A percentile compares a stretch with the other conserved stretches of the same genome.
These are phyloP conservation scores for Cataglyphis livida DNA, from an alignment of 2,888 invertebrate genomes.

Conservation along the genomic window DNA sequence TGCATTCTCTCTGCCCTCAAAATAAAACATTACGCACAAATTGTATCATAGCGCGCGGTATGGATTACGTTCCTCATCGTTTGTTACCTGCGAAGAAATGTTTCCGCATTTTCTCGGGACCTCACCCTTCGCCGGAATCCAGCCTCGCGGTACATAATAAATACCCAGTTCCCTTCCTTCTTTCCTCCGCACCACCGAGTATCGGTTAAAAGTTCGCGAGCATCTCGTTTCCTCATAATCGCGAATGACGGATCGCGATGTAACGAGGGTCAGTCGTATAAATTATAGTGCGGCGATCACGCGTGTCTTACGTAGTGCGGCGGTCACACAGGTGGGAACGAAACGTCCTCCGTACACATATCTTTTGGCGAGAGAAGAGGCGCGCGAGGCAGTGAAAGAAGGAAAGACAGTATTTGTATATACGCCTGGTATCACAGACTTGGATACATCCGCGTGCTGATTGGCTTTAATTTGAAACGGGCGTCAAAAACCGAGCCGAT, in stretches of 20 bases:
- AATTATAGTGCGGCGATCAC: constrained; percentile 38
- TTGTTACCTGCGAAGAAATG: constrained; percentile 33
- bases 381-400: background rate
- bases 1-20: constrained; percentile 12
- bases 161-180: constrained; percentile 36
- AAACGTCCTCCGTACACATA: background rate
- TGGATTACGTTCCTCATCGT: constrained; percentile 42
- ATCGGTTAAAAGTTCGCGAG: constrained; percentile 45
- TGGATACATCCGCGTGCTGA: constrained; percentile 66
- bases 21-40: constrained; percentile 31
- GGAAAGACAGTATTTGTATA: constrained; percentile 48
- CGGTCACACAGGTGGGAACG: constrained; percentile 44
- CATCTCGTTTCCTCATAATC: constrained; percentile 51
- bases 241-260: constrained; percentile 55
- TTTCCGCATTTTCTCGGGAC: constrained; percentile 39
- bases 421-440: constrained; percentile 23
- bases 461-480: constrained; percentile 77
- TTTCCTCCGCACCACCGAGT: constrained; percentile 12
- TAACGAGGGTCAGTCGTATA: constrained; percentile 55
- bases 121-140: constrained; percentile 40
- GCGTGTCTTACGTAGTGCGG: constrained; percentile 22
- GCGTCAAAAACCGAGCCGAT: constrained; percentile 77
- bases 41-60: constrained; percentile 16
- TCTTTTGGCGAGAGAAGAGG: background rate
- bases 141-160: constrained; percentile 38